These are phyloP conservation scores for Phoeniculus purpureus DNA, from an alignment of 2,797 vertebrate genomes.

Conservation along the genomic window DNA sequence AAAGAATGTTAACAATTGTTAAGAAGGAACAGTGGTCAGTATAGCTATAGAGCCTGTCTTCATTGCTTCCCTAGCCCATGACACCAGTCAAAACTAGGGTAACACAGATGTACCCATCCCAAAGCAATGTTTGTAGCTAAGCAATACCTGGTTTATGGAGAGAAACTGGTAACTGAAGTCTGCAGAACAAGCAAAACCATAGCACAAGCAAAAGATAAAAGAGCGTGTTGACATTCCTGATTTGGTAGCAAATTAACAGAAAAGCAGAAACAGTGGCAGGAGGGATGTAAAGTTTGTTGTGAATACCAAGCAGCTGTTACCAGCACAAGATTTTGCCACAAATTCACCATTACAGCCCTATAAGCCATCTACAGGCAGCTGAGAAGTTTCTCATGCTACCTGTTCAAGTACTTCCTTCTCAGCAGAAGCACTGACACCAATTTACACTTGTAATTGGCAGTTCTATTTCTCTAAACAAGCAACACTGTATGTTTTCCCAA, in stretches of 20 bases:
- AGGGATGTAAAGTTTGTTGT: neutral
- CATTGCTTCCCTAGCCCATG: neutral
- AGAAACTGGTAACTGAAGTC: neutral
- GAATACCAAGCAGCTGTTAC: constrained; percentile 24
- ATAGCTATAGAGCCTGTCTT: neutral
- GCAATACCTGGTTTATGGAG: neutral
- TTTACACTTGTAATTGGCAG: neutral
- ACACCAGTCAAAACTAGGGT: neutral
- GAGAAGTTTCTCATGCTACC: neutral
- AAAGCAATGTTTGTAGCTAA: neutral
- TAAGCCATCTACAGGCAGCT: neutral
- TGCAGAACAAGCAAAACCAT: neutral
- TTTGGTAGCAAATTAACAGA: constrained; percentile 17
- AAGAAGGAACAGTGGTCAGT: neutral
- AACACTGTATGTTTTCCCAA: neutral
- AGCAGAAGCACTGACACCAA: neutral
- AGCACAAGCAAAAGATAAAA: neutral
- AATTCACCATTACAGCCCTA: neutral
- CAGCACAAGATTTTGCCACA: constrained; percentile 14
- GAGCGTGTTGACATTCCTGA: constrained; percentile 3
- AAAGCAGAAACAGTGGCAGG: neutral
- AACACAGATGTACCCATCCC: neutral
- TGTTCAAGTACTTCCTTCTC: neutral
- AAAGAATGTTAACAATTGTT: neutral
- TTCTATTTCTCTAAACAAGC: neutral